A percentile compares a stretch with the other conserved stretches of the same genome.
Evolutionary conservation across 2,888 invertebrate species (phyloP).

Genomic region (Stenchaetothrips biformis): DNA sequence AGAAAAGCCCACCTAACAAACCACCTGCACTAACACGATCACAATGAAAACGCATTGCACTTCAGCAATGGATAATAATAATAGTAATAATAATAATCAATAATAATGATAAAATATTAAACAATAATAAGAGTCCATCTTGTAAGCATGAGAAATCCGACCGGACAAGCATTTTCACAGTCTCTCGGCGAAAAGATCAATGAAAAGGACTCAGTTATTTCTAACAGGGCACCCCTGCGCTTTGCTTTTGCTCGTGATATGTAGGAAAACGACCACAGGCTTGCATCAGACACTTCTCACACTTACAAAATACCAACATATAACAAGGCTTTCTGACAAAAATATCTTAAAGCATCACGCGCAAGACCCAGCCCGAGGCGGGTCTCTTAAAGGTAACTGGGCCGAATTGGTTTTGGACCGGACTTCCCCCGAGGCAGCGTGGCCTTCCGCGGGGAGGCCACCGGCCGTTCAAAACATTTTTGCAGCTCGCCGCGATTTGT

Average conservation of each 20-base stretch:
- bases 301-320: slow-evolving; percentile 16
- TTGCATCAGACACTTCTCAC: neutral
- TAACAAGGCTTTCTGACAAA: slow-evolving; percentile 22
- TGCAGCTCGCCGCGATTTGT: no score
- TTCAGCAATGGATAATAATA: slow-evolving; percentile 17
- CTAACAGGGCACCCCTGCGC: neutral
- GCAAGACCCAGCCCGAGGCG: neutral
- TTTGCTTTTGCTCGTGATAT: slow-evolving; percentile 12
- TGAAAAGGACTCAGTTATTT: neutral
- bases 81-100: slow-evolving; percentile 2
- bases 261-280: neutral
- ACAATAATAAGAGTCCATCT: slow-evolving; percentile 24
- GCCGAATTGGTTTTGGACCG: neutral
- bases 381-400: slow-evolving; percentile 6
- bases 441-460: no score
- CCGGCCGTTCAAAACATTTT: no score
- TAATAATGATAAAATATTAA: slow-evolving; percentile 19
- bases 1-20: slow-evolving; percentile 3
- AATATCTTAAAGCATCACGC: slow-evolving; percentile 8
- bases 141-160: slow-evolving; percentile 10
- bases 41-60: slow-evolving; percentile 20
- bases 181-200: neutral
- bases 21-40: slow-evolving; percentile 17
- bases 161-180: neutral
- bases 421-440: no score